A percentile compares a stretch with the other conserved stretches of the same genome.
Evolutionary conservation across 1,140 invertebrate genomes (phyloP).

Genomic region (Nymphalis io): DNA sequence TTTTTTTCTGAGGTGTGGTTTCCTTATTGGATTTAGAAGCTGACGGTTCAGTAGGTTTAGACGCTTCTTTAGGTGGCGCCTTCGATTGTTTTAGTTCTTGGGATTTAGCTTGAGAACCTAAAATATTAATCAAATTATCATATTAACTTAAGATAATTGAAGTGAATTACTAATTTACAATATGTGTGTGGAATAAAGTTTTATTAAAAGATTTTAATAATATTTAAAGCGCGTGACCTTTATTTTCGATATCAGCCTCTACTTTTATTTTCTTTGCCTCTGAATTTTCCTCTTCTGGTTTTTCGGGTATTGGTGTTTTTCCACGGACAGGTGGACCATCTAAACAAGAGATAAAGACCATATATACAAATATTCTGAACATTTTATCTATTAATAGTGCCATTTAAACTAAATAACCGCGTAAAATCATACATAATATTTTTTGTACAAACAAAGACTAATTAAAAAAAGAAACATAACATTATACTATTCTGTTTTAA

Average conservation of each 20-base stretch:
- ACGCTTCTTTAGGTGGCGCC: constrained; percentile 11
- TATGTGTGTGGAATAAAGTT: not conserved
- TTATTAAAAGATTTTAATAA: not conserved
- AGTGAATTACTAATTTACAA: not conserved
- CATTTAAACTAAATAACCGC: no score
- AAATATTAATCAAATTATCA: not conserved
- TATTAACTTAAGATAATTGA: not conserved
- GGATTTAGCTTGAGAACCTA: constrained; percentile 7
- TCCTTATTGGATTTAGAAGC: constrained; percentile 22
- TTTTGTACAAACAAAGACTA: no score
- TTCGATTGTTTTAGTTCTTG: constrained; percentile 11
- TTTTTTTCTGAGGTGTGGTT: constrained; percentile 34
- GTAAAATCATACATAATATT: no score
- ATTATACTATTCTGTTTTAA: not conserved
- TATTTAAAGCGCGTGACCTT: constrained; percentile 44
- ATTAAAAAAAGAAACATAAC: not conserved
- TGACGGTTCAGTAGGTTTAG: constrained; percentile 11
- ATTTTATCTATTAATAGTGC: not conserved
- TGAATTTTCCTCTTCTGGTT: constrained; percentile 65
- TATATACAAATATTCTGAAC: not conserved
- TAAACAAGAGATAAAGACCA: constrained; percentile 8
- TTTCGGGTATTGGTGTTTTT: constrained; percentile 78
- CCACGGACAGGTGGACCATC: constrained; percentile 61
- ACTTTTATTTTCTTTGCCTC: constrained; percentile 70
- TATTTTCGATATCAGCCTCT: constrained; percentile 71